Percentiles rank a stretch among this genome's conserved stretches.
These are phyloP conservation scores for Lagocephalus sceleratus DNA, from an alignment of 2,797 vertebrate genomes.

Conservation along the genomic window DNA sequence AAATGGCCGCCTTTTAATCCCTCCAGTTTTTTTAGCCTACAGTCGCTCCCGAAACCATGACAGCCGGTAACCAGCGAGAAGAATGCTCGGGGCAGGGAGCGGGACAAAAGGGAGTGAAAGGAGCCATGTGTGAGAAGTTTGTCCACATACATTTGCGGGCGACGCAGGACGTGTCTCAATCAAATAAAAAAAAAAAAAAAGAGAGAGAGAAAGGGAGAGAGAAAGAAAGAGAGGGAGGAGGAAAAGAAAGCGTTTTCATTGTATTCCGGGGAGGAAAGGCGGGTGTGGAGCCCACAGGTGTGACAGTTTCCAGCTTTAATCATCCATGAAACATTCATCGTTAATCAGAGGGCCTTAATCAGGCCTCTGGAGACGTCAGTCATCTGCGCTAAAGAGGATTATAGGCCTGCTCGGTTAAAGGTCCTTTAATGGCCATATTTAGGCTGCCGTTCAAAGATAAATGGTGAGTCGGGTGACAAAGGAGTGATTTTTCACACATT, in stretches of 20 bases:
- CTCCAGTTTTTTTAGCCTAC: constrained; percentile 60
- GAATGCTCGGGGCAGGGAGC: constrained; percentile 69
- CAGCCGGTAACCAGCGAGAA: constrained; percentile 79
- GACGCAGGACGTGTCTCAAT: constrained; percentile 76
- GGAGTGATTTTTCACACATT: constrained; percentile 9
- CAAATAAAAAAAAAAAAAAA: constrained; percentile 40
- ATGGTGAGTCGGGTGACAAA: constrained; percentile 3
- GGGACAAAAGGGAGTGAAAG: constrained; percentile 75
- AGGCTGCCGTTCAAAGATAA: neutral
- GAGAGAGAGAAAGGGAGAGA: too few relatives aligned
- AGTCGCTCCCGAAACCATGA: constrained; percentile 79
- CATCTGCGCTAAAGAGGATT: constrained; percentile 12
- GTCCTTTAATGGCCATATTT: constrained; percentile 15
- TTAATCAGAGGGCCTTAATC: constrained; percentile 28
- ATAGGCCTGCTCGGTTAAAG: constrained; percentile 14
- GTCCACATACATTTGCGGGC: constrained; percentile 72
- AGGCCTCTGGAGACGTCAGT: constrained; percentile 9
- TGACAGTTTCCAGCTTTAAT: constrained; percentile 27
- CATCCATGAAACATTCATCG: constrained; percentile 13
- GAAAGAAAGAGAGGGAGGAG: neutral
- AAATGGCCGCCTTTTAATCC: constrained; percentile 80
- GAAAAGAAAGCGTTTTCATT: constrained; percentile 21
- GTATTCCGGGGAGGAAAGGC: constrained; percentile 11
- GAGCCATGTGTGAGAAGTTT: constrained; percentile 82
- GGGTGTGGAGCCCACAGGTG: constrained; percentile 32